phyloP scores from a whole-genome alignment of 2,888 invertebrate genomes.

The Xestia c-nigrum region DNA sequence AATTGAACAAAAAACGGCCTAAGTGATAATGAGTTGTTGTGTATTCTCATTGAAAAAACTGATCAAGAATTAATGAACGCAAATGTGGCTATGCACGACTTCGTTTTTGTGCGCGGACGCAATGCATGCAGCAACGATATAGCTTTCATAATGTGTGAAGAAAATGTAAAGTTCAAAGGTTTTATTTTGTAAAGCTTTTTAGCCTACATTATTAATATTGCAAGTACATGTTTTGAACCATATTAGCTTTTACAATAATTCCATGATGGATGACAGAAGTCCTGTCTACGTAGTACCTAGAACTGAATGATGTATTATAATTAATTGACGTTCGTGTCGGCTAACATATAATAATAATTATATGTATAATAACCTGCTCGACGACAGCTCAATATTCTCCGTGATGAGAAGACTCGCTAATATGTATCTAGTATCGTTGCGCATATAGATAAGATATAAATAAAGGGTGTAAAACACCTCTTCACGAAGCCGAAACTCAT shows the following conservation, averaged over 20 bases:
- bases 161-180: constrained; percentile 28
- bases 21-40: constrained; percentile 59
- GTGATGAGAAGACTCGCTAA: background rate
- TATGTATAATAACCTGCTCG: background rate
- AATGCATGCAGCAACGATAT: constrained; percentile 40
- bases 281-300: background rate
- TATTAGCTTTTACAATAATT: background rate
- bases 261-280: background rate
- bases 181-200: constrained; percentile 2
- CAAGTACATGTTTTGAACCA: background rate
- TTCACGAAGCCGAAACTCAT: too few relatives aligned
- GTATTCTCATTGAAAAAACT: constrained; percentile 50
- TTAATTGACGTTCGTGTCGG: background rate
- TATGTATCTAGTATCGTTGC: background rate
- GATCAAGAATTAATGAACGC: constrained; percentile 49
- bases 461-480: too few relatives aligned
- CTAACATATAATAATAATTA: background rate
- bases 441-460: background rate
- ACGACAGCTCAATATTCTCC: background rate
- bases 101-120: constrained; percentile 51
- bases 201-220: background rate
- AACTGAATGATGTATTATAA: background rate
- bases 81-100: constrained; percentile 23
- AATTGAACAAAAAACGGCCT: constrained; percentile 69
- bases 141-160: constrained; percentile 45